Evolutionary conservation across 1,140 invertebrate genomes (phyloP), one percentile per base, ranked within the genome.

Genomic region (Trichogramma pretiosum): DNA sequence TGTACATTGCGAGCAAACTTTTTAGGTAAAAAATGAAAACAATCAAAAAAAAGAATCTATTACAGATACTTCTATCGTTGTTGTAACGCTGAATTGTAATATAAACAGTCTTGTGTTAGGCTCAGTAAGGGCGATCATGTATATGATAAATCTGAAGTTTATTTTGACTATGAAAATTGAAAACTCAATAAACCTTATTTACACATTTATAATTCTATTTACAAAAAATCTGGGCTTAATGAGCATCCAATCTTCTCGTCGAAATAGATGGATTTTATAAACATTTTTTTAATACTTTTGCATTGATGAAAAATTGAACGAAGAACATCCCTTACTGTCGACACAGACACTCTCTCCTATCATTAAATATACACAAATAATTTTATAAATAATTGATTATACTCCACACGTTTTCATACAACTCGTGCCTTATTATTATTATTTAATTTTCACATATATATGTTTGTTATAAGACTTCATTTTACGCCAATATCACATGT

Each of bases 71-170:
- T 37, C 39, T 43, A 21, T 40, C 33, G 43, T 50, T 50, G 37
- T 30, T n/a, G 14, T 52, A 43, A 52, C 50, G 47, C 39, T 32
- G 50, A 61, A 62, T 64, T 58, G 52, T 59, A 54, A 65, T 65
- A n/a, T n/a, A 59, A 63, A 68, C 64, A 64, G 65, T 66, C 64
- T 67, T 67, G 54, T 61, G 55, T 62, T 56, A 58, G 56, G 57
- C 55, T 57, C 52, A 59, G 53, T 52, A 54, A 48, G 53, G 50
- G 37, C 46, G 51, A 55, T 55, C 47, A 49, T 47, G 21, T 21
- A n/a, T n/a, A n/a, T n/a, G n/a, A n/a, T n/a, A n/a, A n/a, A n/a
- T n/a, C 17, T 46, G 38, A 34, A 28, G 9, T 43, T 47, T 40
- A 42, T 24, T 36, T 48, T 44, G 41, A 44, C 2, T 17, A 10